These are phyloP conservation scores for Cyphomyrus plagiostoma DNA, from an alignment of 2,113 vertebrate species.

Conservation along the genomic window DNA sequence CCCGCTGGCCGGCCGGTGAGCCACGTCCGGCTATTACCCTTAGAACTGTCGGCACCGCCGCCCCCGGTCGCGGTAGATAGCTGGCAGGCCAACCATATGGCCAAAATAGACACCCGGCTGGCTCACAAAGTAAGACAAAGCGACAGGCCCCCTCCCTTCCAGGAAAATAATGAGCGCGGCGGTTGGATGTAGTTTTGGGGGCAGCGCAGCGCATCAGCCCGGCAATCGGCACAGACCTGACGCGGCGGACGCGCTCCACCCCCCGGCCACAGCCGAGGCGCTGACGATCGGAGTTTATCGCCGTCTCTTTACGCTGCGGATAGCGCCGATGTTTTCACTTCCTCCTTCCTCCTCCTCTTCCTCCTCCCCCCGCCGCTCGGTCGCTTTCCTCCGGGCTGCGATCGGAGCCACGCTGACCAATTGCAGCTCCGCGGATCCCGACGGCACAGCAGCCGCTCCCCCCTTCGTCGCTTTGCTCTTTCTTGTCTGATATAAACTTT, in stretches of 20 bases:
- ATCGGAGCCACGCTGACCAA: constrained; percentile 37
- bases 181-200: background rate
- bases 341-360: constrained; percentile 62
- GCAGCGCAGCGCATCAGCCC: background rate
- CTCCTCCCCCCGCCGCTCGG: constrained; percentile 56
- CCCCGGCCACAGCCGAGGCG: constrained; percentile 45
- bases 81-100: background rate
- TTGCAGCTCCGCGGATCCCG: constrained; percentile 27
- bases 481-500: background rate
- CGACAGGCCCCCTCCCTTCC: constrained; percentile 10
- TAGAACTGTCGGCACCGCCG: background rate
- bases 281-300: constrained; percentile 50
- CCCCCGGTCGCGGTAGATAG: background rate
- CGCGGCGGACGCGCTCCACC: constrained; percentile 16
- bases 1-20: background rate
- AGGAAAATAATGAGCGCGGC: constrained; percentile 8
- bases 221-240: background rate
- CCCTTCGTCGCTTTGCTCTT: background rate
- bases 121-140: constrained; percentile 2
- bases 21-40: background rate
- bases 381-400: constrained; percentile 23
- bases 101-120: background rate
- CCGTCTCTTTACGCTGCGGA: constrained; percentile 33
- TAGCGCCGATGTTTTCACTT: constrained; percentile 65
- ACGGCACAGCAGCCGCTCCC: constrained; percentile 14